Percentiles rank a stretch among this genome's conserved stretches.
Conservation (phyloP, 2,888 invertebrate species). For the Perizoma affinitatum region DNA sequence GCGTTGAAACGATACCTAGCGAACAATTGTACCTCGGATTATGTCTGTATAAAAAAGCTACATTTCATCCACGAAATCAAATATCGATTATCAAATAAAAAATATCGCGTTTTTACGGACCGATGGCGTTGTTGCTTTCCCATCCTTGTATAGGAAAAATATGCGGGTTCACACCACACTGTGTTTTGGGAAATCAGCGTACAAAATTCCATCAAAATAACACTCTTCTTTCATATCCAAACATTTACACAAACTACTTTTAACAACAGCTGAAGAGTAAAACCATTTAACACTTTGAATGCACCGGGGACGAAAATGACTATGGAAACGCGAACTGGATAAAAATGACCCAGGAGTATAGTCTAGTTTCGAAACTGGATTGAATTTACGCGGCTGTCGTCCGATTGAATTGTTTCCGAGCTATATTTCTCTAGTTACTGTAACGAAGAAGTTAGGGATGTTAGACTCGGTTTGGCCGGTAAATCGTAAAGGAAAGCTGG, state of each 20-base stretch:
- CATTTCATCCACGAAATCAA: no score
- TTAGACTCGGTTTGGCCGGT: neutral
- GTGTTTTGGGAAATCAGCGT: no score
- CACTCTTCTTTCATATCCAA: neutral
- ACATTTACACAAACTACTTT: neutral
- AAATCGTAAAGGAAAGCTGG: neutral
- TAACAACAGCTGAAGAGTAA: slow-evolving; percentile 25
- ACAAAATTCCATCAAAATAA: neutral
- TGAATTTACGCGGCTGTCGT: slow-evolving; percentile 52
- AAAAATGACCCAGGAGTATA: slow-evolving; percentile 42
- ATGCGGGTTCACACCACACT: no score
- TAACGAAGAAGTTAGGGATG: slow-evolving; percentile 41
- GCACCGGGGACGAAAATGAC: slow-evolving; percentile 28
- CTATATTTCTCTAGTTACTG: slow-evolving; percentile 47
- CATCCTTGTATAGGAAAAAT: no score
- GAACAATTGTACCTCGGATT: no score
- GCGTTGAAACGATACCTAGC: no score
- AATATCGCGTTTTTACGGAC: no score
- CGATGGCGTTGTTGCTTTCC: no score
- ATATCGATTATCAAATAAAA: no score
- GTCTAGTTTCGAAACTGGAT: slow-evolving; percentile 42
- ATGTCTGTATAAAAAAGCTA: no score
- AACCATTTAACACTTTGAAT: slow-evolving; percentile 38
- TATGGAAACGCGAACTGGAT: slow-evolving; percentile 27
- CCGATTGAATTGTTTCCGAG: slow-evolving; percentile 55